A percentile compares a stretch with the other conserved stretches of the same genome.
These are phyloP conservation scores for Ichneumoninae sp. DNA, from an alignment of 2,888 invertebrate genomes.

Conservation along the genomic window DNA sequence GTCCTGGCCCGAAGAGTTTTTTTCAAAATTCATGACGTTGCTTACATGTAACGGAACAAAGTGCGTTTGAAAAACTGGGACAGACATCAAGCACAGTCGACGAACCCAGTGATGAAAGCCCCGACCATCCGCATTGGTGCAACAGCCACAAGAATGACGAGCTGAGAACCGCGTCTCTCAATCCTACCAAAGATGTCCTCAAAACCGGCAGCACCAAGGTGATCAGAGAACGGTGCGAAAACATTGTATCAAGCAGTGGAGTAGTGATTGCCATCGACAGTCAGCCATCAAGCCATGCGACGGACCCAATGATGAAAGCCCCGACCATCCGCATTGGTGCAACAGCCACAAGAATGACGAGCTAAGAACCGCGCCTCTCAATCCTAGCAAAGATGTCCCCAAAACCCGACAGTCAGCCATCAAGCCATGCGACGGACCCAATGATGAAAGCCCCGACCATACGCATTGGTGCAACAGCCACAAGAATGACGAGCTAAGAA, in stretches of 20 bases:
- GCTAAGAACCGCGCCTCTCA: background rate
- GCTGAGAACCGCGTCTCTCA: background rate
- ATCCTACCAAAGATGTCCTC: background rate
- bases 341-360: too few species aligned
- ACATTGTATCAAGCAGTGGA: background rate
- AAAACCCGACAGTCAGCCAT: background rate
- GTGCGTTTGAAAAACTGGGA: slow-evolving; percentile 15
- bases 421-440: background rate
- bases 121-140: too few species aligned
- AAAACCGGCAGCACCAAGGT: background rate
- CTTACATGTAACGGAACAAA: background rate
- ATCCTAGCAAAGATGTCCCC: background rate
- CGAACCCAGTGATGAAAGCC: background rate
- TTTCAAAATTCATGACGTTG: slow-evolving; percentile 3
- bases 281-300: background rate
- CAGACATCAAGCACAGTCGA: background rate
- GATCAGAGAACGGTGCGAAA: background rate
- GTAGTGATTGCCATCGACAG: too few species aligned
- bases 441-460: too few species aligned
- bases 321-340: too few species aligned
- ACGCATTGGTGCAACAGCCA: too few species aligned
- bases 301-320: background rate
- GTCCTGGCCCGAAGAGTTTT: background rate
- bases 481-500: too few species aligned
- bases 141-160: too few species aligned